Base-by-base conservation (phyloP, 2,888 invertebrate genomes). In the Micoletzkya japonica region DNA sequence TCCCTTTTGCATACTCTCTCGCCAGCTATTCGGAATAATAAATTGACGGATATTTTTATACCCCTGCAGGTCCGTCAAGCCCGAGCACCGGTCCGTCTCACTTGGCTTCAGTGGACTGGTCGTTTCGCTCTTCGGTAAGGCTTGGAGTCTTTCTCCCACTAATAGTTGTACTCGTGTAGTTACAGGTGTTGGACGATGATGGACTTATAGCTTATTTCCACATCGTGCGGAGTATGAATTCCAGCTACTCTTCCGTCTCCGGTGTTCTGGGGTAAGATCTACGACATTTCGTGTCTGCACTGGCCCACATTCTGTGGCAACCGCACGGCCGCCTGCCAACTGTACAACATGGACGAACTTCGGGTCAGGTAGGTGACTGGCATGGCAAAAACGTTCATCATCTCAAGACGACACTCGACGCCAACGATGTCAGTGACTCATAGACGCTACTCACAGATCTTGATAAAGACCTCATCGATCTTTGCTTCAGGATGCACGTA, bases 201-300 rank as follows among this genome's bases (percentile, higher is more conserved):
- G n/a, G 72, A 73, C n/a, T n/a, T n/a, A n/a, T n/a, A n/a, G n/a
- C n/a, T n/a, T n/a, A n/a, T n/a, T n/a, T n/a, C n/a, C n/a, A 0
- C 34, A 44, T 49, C 4, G 39, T 17, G n/a, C 32, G 49, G n/a
- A 58, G 24, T n/a, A 14, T 59, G 26, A 2, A 32, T 63, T 70
- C 54, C 71, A 79, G 85, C 85, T 7, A 85, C 85, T 7, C 75
- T 86, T 1, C 87, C 87, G 0, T 86, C 86, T 14, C 87, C 87
- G 0, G 80, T 87, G 10, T 72, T 87, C 30, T 86, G 86, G 77
- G 87, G 87, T 20, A 81, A 80, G 30, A 81, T 87, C 14, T 82
- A 87, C 63, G 87, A 87, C 74, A 80, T 81, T 70, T 80, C 86
- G 37, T 87, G 87, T 73, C 70, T 85, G 17, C 76, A 85, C 10